Evolutionary conservation across 2,797 vertebrate genomes (phyloP), one percentile per base, ranked within the genome.

Genomic region (Ibycter americanus): DNA sequence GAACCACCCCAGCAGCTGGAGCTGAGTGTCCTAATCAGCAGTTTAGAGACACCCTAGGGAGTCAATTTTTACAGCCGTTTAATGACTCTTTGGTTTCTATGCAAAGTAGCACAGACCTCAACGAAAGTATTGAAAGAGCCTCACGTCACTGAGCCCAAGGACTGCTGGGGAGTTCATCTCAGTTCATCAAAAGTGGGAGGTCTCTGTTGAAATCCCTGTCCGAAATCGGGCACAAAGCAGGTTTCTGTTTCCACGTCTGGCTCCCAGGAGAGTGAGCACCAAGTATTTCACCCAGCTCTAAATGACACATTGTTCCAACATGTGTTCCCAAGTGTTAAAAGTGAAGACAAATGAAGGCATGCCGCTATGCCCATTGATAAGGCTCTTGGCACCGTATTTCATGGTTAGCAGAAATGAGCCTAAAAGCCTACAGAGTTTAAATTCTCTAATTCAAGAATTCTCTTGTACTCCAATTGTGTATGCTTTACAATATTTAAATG

Each of bases 251-350:
- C 65, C 31, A 31, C 0, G 40, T 65, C 80, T 84, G 62, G 46
- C 70, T 78, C 54, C 11, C 0, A 0, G 34, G 46, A 83, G 46
- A 42, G 46, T 3, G 8, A 87, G 44, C 19, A 46, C 23, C 0
- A 6, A 51, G 44, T 38, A 86, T 79, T 93, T 86, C 46, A 80
- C 40, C 44, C 55, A 68, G 36, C 21, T 90, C 38, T 87, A 93
- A 94, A 94, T 32, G 58, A 68, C 59, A 66, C 63, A 87, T 68
- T 93, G 62, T 88, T 95, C 77, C 70, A 84, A 84, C 32, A 25
- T 67, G 61, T 87, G 85, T 84, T 95, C 82, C 77, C 68, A 84
- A 88, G 55, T 80, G 77, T 87, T 90, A 92, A 88, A 90, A 89
- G 59, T 32, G 63, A 87, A 85, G 71, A 73, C 55, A 81, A 92